A percentile compares a stretch with the other conserved stretches of the same genome.
phyloP scores from a whole-genome alignment of 2,888 invertebrate species.

The Deilephila porcellus region DNA sequence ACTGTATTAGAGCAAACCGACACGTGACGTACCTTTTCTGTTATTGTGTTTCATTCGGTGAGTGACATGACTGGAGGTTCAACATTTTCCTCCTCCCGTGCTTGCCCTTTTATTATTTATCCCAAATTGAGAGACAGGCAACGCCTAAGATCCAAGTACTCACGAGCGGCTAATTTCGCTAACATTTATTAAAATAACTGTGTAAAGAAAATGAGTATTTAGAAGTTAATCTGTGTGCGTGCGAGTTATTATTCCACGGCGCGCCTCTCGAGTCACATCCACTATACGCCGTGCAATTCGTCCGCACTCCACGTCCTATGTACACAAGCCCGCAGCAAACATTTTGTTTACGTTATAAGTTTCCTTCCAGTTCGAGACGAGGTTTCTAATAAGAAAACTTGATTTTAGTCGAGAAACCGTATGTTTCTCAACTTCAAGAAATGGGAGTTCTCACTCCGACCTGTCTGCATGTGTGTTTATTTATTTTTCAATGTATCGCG shows the following conservation, averaged over 20 bases:
- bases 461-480: background rate
- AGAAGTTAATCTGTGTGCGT: background rate
- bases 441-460: too few species aligned
- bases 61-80: too few species aligned
- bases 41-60: too few species aligned
- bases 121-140: too few species aligned
- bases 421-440: background rate
- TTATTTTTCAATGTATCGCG: background rate
- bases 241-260: constrained; percentile 14
- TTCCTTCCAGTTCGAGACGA: constrained; percentile 33
- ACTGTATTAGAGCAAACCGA: too few species aligned
- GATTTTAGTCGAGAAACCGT: constrained; percentile 30
- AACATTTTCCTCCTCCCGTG: too few species aligned
- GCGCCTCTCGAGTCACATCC: constrained; percentile 21
- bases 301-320: constrained; percentile 37
- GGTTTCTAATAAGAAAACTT: constrained; percentile 38
- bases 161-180: too few species aligned
- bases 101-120: too few species aligned
- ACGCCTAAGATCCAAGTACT: too few species aligned
- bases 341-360: constrained; percentile 41
- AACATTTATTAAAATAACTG: background rate
- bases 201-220: background rate
- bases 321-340: constrained; percentile 43
- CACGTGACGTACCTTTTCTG: too few species aligned
- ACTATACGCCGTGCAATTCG: constrained; percentile 15